Conservation (phyloP, 1,140 invertebrate species). For the Chrysoperla carnea region DNA sequence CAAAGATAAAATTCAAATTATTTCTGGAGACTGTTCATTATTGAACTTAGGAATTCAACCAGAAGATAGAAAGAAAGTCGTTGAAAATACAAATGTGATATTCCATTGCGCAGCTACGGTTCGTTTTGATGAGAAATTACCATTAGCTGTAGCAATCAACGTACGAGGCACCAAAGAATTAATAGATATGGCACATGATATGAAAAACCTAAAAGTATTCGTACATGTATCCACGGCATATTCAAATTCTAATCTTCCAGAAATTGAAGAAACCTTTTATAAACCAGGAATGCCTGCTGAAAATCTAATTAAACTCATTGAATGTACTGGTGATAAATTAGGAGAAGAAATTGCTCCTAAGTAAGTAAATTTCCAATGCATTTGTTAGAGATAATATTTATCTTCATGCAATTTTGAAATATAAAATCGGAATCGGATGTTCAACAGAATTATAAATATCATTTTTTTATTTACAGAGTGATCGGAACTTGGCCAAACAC, state of each 20-base stretch:
- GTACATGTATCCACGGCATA: conserved; percentile 49
- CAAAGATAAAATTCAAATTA: conserved; percentile 19
- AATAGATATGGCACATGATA: conserved; percentile 36
- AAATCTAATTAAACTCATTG: neutral
- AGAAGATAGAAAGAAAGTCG: conserved; percentile 32
- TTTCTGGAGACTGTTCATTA: conserved; percentile 22
- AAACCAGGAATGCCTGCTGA: conserved; percentile 17
- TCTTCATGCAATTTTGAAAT: neutral
- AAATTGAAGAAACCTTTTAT: conserved; percentile 36
- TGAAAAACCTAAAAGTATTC: conserved; percentile 41
- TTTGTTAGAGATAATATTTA: neutral
- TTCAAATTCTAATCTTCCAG: conserved; percentile 35
- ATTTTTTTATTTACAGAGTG: conserved; percentile 13
- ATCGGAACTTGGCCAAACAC: conserved; percentile 39
- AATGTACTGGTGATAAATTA: neutral
- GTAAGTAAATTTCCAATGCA: neutral
- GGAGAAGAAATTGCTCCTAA: neutral
- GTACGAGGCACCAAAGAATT: conserved; percentile 38
- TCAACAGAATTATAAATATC: neutral
- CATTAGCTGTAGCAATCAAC: conserved; percentile 38
- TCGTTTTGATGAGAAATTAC: conserved; percentile 67
- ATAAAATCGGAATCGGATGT: neutral
- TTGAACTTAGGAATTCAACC: conserved; percentile 39
- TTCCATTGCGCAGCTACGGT: conserved; percentile 84
- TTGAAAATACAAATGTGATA: conserved; percentile 46